Conservation (phyloP, 1,140 invertebrate genomes). For the Ceratoteleas bidentatus region DNA sequence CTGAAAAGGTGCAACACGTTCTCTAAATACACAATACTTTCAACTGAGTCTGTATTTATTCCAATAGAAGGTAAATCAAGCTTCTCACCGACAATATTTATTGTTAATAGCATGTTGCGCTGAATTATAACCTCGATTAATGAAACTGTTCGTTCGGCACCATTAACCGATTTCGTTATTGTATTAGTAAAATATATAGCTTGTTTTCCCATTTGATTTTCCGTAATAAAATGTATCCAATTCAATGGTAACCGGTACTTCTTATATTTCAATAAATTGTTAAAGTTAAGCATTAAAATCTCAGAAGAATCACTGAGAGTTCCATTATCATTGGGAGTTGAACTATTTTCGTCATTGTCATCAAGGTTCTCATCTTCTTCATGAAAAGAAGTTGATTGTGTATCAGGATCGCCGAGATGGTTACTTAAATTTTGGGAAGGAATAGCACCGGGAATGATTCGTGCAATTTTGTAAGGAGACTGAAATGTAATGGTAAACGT, state of each 20-base stretch:
- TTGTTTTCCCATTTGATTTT: not conserved
- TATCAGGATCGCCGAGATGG: too few relatives aligned
- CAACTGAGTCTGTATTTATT: not conserved
- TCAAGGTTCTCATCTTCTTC: not conserved
- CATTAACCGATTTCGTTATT: not conserved
- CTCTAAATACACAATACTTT: not conserved
- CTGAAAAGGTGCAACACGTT: not conserved
- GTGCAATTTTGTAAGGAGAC: not conserved
- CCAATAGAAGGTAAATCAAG: not conserved
- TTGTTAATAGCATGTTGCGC: not conserved
- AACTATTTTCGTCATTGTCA: not conserved
- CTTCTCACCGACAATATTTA: constrained; percentile 1
- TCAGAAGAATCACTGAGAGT: not conserved
- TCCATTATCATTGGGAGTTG: not conserved
- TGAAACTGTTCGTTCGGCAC: not conserved
- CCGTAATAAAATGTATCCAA: not conserved
- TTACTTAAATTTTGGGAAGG: not conserved
- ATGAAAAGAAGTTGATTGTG: not conserved
- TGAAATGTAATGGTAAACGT: not conserved
- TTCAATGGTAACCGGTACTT: constrained; percentile 1
- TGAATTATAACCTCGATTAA: not conserved
- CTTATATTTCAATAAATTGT: not conserved
- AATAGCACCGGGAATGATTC: not conserved
- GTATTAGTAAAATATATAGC: not conserved
- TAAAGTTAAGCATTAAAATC: not conserved